Evolutionary conservation across 2,797 vertebrate species (phyloP), one percentile per base, ranked within the genome.

Genomic region (Cossypha polioptera): DNA sequence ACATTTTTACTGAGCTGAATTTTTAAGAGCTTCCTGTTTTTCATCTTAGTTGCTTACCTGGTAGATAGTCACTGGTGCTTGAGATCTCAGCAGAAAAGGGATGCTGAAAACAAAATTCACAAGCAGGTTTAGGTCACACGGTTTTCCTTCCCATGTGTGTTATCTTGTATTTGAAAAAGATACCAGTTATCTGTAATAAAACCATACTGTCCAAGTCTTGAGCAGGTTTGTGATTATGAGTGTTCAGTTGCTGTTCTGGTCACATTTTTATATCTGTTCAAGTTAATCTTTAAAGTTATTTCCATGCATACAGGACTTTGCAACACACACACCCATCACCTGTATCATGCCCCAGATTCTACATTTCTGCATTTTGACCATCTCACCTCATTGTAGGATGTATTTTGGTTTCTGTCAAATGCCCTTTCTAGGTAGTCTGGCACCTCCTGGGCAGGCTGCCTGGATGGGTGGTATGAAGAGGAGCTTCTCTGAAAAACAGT

Each of bases 61-160:
- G 48, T 16, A 26, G 43, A 33, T 86, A 78, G 40, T 47, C 77
- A 31, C 50, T 61, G 40, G 22, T 40, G 20, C 25, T 73, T 1
- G 5, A 28, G 36, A 55, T 24, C 43, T 3, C 69, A 40, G 31
- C n/a, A 63, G 88, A 65, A 51, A 20, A 54, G 14, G 55, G 48
- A 91, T 89, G 48, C 96, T 97, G 91, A 45, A 97, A 96, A 91
- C 28, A 86, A 68, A 94, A 91, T 50, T 18, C 29, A 68, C 24
- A 62, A 45, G 58, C 14, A 92, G 26, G 18, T 62, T 87, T 57
- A 91, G 29, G 36, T 57, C 2, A 2, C 13, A 48, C 8, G 3
- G 3, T 11, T 86, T 86, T 66, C 35, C 31, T 38, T 68, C 42
- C 3, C 1, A 0, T 71, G 7, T 40, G 7, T 40, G 4, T 85